A percentile compares a stretch with the other conserved stretches of the same genome.
Evolutionary conservation across 2,888 invertebrate species (phyloP).

Genomic region (Xestia ashworthii): DNA sequence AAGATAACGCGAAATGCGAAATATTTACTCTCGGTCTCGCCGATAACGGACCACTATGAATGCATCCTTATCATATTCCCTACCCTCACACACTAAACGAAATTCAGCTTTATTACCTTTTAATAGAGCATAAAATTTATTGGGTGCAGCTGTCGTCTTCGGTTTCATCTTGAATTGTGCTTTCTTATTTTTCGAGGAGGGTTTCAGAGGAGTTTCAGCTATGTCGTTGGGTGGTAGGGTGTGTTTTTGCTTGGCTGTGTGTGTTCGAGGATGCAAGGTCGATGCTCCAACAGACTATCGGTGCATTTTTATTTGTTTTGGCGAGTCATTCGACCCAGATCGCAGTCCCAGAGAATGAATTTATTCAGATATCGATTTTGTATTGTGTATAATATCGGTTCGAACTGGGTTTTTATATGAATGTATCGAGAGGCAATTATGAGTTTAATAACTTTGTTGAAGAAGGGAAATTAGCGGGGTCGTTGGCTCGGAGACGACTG

Average conservation of each 20-base stretch:
- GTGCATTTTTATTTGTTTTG: constrained; percentile 90
- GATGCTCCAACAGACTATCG: constrained; percentile 88
- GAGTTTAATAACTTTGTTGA: constrained; percentile 61
- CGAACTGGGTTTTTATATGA: constrained; percentile 69
- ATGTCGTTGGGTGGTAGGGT: constrained; percentile 71
- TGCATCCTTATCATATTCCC: constrained; percentile 84
- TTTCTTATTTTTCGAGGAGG: constrained; percentile 87
- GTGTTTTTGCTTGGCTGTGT: constrained; percentile 62
- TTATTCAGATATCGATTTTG: constrained; percentile 89
- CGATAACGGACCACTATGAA: constrained; percentile 87
- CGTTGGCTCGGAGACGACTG: constrained; percentile 29
- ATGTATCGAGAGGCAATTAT: constrained; percentile 54
- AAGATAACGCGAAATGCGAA: constrained; percentile 86
- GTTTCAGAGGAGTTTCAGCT: constrained; percentile 74
- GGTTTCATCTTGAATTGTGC: constrained; percentile 89
- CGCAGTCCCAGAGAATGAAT: constrained; percentile 86
- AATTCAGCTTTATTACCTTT: constrained; percentile 55
- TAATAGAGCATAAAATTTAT: constrained; percentile 75
- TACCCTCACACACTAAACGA: constrained; percentile 44
- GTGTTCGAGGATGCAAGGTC: constrained; percentile 85
- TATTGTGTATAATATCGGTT: constrained; percentile 86
- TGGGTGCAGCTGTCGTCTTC: constrained; percentile 79
- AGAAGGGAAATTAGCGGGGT: constrained; percentile 53
- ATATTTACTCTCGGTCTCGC: constrained; percentile 86
- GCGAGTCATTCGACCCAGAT: constrained; percentile 89